Percentiles rank a stretch among this genome's conserved stretches.
These are phyloP conservation scores for Mya arenaria DNA, from an alignment of 1,140 invertebrate genomes.

Conservation along the genomic window DNA sequence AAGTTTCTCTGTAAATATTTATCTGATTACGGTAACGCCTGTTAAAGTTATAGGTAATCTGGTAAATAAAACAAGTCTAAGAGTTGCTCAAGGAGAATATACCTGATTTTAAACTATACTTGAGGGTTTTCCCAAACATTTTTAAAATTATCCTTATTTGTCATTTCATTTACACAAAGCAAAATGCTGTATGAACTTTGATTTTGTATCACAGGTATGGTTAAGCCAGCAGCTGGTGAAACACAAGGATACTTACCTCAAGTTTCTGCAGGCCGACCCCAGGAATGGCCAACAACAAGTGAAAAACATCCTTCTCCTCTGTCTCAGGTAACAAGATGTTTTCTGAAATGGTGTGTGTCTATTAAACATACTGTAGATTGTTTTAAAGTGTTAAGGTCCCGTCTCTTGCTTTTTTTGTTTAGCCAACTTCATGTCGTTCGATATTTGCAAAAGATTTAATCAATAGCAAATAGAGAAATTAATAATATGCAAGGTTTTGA, in stretches of 20 bases:
- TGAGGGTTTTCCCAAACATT: too few relatives aligned
- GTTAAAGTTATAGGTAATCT: not conserved
- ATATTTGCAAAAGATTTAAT: too few relatives aligned
- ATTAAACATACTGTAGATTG: too few relatives aligned
- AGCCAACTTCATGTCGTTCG: not conserved
- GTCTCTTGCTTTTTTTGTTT: not conserved
- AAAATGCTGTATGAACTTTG: not conserved
- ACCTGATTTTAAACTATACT: not conserved
- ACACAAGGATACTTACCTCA: slow-evolving; percentile 65
- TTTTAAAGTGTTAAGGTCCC: not conserved
- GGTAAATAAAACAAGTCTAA: too few relatives aligned
- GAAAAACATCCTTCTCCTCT: slow-evolving; percentile 66
- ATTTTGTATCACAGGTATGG: slow-evolving; percentile 67
- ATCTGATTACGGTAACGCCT: not conserved
- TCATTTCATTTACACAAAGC: not conserved
- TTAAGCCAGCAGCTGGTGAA: slow-evolving; percentile 73
- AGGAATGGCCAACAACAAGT: slow-evolving; percentile 58
- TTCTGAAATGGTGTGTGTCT: not conserved
- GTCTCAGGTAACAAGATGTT: slow-evolving; percentile 65
- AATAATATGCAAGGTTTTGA: not conserved
- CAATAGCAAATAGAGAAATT: not conserved
- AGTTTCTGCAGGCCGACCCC: slow-evolving; percentile 37
- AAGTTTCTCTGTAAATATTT: too few relatives aligned
- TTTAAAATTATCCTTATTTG: not conserved
- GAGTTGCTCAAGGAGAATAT: not conserved